Evolutionary conservation across 2,113 vertebrate genomes (phyloP).

Genomic region (Campylomormyrus tamandua): DNA sequence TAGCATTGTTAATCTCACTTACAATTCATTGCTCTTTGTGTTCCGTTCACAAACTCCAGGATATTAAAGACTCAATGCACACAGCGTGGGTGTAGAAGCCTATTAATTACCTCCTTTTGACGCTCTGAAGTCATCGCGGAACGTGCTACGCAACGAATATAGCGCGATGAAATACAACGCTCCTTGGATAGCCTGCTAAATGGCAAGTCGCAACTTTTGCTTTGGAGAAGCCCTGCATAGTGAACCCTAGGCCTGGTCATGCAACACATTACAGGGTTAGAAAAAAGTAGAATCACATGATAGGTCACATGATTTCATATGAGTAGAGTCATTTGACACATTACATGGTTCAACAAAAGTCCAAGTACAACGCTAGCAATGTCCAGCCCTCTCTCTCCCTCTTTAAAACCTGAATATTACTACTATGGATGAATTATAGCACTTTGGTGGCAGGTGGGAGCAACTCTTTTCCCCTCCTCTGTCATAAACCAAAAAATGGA

Average conservation of each 20-base stretch:
- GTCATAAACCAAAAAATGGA: neutral
- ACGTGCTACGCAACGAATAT: neutral
- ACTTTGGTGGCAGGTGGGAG: neutral
- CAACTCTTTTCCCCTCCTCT: neutral
- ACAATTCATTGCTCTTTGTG: neutral
- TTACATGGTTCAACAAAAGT: neutral
- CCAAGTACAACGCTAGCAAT: neutral
- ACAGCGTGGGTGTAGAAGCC: neutral
- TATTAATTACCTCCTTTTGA: slow-evolving; percentile 5
- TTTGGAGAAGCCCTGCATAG: neutral
- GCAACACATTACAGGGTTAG: neutral
- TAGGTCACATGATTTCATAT: neutral
- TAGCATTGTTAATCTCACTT: slow-evolving; percentile 25
- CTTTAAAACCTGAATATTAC: neutral
- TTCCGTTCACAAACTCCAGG: neutral
- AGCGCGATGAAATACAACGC: neutral
- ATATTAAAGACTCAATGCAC: neutral
- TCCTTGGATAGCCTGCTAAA: neutral
- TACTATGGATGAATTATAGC: neutral
- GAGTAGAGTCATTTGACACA: neutral
- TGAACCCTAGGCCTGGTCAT: neutral
- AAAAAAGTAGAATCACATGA: neutral
- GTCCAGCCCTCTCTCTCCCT: neutral
- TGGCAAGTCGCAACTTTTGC: neutral
- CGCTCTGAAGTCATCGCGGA: neutral